phyloP scores from a whole-genome alignment of 30 jellyfish, hydroid and myxozoan genomes.

The Euphysa ruthae region DNA sequence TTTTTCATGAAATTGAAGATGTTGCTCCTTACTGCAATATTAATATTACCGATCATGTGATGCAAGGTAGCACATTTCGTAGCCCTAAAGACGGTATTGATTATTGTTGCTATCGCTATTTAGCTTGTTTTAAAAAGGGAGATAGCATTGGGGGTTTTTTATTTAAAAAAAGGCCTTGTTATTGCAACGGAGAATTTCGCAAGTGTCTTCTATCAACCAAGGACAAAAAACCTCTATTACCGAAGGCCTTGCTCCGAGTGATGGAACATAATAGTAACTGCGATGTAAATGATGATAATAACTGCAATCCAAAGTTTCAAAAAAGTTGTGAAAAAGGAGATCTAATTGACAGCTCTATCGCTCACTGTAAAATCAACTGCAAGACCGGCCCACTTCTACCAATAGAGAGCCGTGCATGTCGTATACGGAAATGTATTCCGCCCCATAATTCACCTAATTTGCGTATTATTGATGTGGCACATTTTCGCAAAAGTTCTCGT shows the following conservation, averaged over 20 bases:
- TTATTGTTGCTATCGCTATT: conserved; percentile 36
- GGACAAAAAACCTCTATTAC: neutral
- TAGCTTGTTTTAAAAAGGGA: conserved; percentile 15
- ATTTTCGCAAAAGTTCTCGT: conserved; percentile 22
- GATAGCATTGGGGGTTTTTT: conserved; percentile 22
- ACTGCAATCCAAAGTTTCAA: conserved; percentile 35
- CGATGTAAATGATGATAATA: conserved; percentile 24
- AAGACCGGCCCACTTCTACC: conserved; percentile 57
- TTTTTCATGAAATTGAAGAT: neutral
- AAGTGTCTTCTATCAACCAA: conserved; percentile 10
- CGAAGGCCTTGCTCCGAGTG: conserved; percentile 5
- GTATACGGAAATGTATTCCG: conserved; percentile 37
- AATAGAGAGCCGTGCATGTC: conserved; percentile 43
- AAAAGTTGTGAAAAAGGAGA: conserved; percentile 46
- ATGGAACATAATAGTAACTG: neutral
- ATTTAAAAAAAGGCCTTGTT: conserved; percentile 44
- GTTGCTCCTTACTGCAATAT: conserved; percentile 28
- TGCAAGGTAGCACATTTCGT: neutral
- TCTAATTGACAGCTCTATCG: conserved; percentile 27
- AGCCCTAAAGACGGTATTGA: conserved; percentile 28
- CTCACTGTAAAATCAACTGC: conserved; percentile 52
- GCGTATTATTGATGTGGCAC: conserved; percentile 32
- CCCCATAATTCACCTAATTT: neutral
- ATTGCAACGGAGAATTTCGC: conserved; percentile 32
- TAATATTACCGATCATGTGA: conserved; percentile 13